A percentile compares a stretch with the other conserved stretches of the same genome.
phyloP scores from a whole-genome alignment of 1,140 invertebrate genomes.

The Alviniconcha marisindica region DNA sequence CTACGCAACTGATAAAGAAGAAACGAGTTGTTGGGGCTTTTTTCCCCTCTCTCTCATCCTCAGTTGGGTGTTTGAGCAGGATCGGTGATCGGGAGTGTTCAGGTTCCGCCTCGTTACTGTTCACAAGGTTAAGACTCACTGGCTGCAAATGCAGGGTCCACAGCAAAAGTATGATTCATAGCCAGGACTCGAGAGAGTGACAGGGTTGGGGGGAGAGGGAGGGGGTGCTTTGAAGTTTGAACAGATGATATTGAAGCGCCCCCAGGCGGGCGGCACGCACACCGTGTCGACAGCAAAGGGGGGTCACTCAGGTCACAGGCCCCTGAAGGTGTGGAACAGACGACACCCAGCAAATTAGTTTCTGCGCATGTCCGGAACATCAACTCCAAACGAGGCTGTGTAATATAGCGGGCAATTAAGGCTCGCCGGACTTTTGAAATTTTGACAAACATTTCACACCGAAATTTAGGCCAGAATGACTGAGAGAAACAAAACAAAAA shows the following conservation, averaged over 20 bases:
- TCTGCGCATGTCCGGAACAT: conserved; percentile 40
- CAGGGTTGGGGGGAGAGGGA: neutral
- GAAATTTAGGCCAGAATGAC: too few species aligned
- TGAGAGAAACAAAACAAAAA: too few species aligned
- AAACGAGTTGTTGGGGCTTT: too few species aligned
- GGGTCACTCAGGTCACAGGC: conserved; percentile 28
- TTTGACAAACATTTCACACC: too few species aligned
- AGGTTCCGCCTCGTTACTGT: too few species aligned
- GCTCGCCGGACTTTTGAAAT: too few species aligned
- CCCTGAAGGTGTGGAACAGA: conserved; percentile 36
- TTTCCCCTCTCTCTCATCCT: too few species aligned
- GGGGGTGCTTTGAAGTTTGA: conserved; percentile 26
- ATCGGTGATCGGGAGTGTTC: too few species aligned
- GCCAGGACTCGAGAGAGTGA: neutral
- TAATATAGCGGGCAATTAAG: conserved; percentile 32
- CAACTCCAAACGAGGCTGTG: conserved; percentile 31
- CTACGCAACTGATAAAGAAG: too few species aligned
- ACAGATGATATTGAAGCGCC: conserved; percentile 42
- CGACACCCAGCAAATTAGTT: conserved; percentile 33
- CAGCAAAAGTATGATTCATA: conserved; percentile 29
- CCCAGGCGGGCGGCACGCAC: conserved; percentile 25
- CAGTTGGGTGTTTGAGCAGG: too few species aligned
- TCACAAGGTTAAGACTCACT: too few species aligned
- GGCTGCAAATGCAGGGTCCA: too few species aligned
- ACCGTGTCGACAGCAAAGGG: conserved; percentile 36